A percentile compares a stretch with the other conserved stretches of the same genome.
Conservation (phyloP, 2,888 invertebrate species). For the Trachelus tabidus region DNA sequence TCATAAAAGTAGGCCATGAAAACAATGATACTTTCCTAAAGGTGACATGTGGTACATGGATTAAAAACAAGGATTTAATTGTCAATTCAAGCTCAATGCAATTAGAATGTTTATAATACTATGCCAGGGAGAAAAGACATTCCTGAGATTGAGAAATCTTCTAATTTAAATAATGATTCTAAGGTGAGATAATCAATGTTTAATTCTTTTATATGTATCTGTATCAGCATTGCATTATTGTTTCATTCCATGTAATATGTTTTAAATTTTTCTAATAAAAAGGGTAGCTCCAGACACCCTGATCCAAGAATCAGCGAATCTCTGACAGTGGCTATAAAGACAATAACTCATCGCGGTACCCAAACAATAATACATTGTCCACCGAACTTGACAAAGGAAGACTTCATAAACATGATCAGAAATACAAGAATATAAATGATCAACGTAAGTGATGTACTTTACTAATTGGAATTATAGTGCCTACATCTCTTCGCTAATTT, state of each 20-base stretch:
- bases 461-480: background rate
- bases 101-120: background rate
- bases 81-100: background rate
- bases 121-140: background rate
- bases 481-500: background rate
- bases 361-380: constrained; percentile 46
- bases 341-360: constrained; percentile 45
- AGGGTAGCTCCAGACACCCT: background rate
- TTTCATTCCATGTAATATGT: background rate
- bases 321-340: constrained; percentile 35
- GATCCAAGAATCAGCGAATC: constrained; percentile 41
- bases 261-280: background rate
- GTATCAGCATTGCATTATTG: background rate
- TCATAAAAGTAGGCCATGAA: background rate
- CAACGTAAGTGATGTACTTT: background rate
- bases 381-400: constrained; percentile 31
- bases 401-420: constrained; percentile 39
- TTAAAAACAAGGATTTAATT: background rate
- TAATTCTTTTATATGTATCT: background rate
- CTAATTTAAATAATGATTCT: background rate
- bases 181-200: background rate
- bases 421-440: background rate
- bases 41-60: background rate
- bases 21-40: background rate
- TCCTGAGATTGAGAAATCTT: background rate